Base-by-base conservation (phyloP, 2,888 invertebrate genomes). In the Abscondita cerata region DNA sequence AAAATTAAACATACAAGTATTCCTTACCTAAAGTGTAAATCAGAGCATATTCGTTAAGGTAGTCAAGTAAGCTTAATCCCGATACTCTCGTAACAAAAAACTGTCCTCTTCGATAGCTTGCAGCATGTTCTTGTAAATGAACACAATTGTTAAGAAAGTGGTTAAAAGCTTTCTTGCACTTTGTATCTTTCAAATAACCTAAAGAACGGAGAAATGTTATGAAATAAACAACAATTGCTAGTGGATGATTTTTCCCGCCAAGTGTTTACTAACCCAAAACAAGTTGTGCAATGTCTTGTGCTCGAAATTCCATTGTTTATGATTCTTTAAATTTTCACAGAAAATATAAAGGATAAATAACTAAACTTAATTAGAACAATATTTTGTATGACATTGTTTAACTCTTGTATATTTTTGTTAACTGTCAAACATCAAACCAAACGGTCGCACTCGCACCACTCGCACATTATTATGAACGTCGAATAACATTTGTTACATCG, bases 171-270 rank as follows among this genome's bases (percentile, higher is more conserved):
- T 62, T 63, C 25, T 68, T 70, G 62, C 77, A 78, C 48, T 76
- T 73, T 60, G 76, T 71, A 9, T 70, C 68, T 68, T 77, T 78
- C 33, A 81, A 68, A 69, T 81, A 81, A 33, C 80, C 81, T 81
- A 65, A 16, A 75, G 73, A 50, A 64, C 33, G 8, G 3, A 25
- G 2, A 25, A 25, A 25, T 25, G 2, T 25, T n/a, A n/a, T n/a
- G n/a, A n/a, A n/a, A 25, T 5, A n/a, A 9, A 38, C 1, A 16
- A 44, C 6, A 13, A 16, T 15, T 44, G 31, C 16, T 41, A 16
- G 1, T 33, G n/a, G n/a, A 16, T 12, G 31, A 15, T 5, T 48
- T 51, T 51, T 51, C 36, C 51, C 51, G 51, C 51, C 51, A 51
- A 48, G 12, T 13, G n/a, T 33, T 15, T 34, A 33, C 51, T 34